Evolutionary conservation across 2,888 invertebrate species (phyloP), one percentile per base, ranked within the genome.

Genomic region (Tholera decimalis): DNA sequence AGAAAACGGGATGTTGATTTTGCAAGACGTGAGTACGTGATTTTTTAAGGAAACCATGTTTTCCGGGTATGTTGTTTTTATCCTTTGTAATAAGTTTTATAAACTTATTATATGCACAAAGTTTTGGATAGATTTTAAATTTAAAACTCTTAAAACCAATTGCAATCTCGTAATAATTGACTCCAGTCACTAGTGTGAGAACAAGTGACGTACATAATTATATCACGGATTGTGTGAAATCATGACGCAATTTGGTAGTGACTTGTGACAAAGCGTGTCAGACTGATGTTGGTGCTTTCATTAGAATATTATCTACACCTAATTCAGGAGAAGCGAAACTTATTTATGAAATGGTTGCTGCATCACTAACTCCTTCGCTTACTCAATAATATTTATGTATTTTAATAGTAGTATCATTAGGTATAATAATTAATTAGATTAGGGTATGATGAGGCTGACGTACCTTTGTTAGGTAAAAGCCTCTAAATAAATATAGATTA

Each of bases 21-120:
- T 68, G 57, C 55, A 56, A 46, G 58, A 76, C 44, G 60, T 58
- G 69, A 63, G 69, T 57, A 54, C 77, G 68, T 77, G 73, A 68
- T 76, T 77, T 77, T 76, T 51, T 58, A 69, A 64, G 60, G 15
- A 43, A 64, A 59, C 46, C 26, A 0, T 44, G 47, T 65, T 75
- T 62, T 56, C 41, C 28, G 28, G 28, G 24, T 44, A 50, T 46
- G 35, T 68, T 41, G 39, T 22, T 73, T 68, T 62, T 53, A 53
- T 37, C 39, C 7, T 30, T 18, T 26, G 22, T 22, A 6, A 24
- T 24, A 33, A 26, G 54, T 37, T 53, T 43, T 47, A 18, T 20
- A 13, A 26, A 43, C 33, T 41, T 41, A 43, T 43, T 39, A 35
- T 53, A 7, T 53, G 1, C 2, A 15, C 7, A 6, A 46, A 46